Evolutionary conservation across 1,140 invertebrate genomes (phyloP), one percentile per base, ranked within the genome.

Genomic region (Aphelenchoides besseyi): DNA sequence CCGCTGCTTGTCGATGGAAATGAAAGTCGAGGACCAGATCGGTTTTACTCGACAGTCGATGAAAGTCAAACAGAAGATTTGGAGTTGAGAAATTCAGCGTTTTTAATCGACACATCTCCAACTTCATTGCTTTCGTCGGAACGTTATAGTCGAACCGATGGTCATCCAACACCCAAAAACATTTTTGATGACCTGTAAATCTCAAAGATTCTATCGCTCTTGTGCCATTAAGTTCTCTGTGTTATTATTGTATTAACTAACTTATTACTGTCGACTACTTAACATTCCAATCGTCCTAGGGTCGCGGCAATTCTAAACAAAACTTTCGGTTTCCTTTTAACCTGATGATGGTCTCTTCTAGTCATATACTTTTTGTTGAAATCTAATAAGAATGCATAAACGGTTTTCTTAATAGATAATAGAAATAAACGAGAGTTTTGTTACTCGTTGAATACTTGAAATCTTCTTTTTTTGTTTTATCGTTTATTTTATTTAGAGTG

Each of bases 111-210:
- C 75, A 54, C 73, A 41, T 63, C 72, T 35, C 2, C 63, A 32
- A 26, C 52, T 35, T 23, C 37, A 23, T 18, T 18, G 1, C 23
- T 18, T 16, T 16, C 53, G 55, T 36, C 29, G 33, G 26, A 29
- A 18, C 57, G 30, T 5, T 33, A 48, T 1, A 18, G 30, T 16
- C 29, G 37, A 41, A 62, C n/a, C n/a, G 29, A 48, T n/a, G 35
- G 55, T 3, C 72, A 79, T 68, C 72, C 77, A 41, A 23, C 36
- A 3, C 78, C 76, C 1, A 32, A 41, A n/a, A 77, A 70, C 48
- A 70, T 77, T 32, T 77, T 77, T 57, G 76, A 77, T 54, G 76
- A 77, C 66, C 72, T 77, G 37, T 77, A n/a, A 77, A 53, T 32
- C 28, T 78, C 41, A 23, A 48, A 48, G 12, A 12, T 12, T 23